Conservation (phyloP, 2,888 invertebrate species). For the Platycheirus rosarum region DNA sequence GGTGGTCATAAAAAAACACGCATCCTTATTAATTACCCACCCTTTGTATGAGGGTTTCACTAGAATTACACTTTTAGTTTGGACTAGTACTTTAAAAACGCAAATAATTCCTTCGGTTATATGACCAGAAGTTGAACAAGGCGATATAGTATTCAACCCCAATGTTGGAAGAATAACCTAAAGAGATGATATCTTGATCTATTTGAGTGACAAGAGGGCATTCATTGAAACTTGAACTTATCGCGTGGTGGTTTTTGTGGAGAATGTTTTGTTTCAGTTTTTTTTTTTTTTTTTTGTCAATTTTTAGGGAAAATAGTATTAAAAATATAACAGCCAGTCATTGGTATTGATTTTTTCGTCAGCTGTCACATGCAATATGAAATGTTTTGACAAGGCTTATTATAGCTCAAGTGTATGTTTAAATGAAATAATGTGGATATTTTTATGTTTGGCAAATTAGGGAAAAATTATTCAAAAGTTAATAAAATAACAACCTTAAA, state of each 20-base stretch:
- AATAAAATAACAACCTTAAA: no score
- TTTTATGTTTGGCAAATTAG: no score
- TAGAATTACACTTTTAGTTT: conserved; percentile 31
- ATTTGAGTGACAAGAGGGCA: conserved; percentile 58
- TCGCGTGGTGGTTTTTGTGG: conserved; percentile 43
- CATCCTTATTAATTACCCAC: conserved; percentile 64
- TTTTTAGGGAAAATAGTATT: no score
- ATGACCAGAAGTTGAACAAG: neutral
- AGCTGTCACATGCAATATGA: conserved; percentile 51
- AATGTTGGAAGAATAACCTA: conserved; percentile 18
- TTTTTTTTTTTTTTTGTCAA: neutral
- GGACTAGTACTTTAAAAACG: conserved; percentile 44
- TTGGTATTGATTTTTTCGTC: conserved; percentile 65
- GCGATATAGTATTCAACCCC: conserved; percentile 43
- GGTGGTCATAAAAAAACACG: conserved; percentile 69
- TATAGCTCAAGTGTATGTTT: conserved; percentile 8
- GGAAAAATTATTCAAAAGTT: no score
- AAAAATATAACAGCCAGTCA: conserved; percentile 50
- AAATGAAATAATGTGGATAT: no score
- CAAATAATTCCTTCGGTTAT: conserved; percentile 17
- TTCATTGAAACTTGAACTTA: conserved; percentile 68
- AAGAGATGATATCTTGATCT: conserved; percentile 55
- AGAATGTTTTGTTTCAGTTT: neutral
- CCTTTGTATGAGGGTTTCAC: conserved; percentile 18
- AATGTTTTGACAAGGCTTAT: conserved; percentile 61